A percentile compares a stretch with the other conserved stretches of the same genome.
These are phyloP conservation scores for Rhombomys opimus DNA, from an alignment of 2,113 vertebrate genomes.

Conservation along the genomic window DNA sequence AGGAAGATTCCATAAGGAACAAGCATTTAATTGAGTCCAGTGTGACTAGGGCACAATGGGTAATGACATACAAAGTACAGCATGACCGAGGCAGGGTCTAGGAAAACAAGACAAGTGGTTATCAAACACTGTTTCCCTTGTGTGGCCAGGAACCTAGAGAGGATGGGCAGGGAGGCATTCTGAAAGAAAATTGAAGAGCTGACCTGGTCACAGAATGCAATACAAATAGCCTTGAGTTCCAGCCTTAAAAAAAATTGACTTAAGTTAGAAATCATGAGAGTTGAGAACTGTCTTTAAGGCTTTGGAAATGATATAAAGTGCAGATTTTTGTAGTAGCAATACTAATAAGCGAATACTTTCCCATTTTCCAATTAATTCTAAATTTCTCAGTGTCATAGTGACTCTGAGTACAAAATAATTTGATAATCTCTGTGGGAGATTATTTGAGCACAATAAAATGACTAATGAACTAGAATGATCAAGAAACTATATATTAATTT, in stretches of 20 bases:
- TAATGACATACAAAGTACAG: not conserved
- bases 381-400: constrained; percentile 50
- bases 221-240: fast-evolving
- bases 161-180: not conserved
- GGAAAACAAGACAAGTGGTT: not conserved
- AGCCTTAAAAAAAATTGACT: not conserved
- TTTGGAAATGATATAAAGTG: constrained; percentile 22
- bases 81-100: not conserved
- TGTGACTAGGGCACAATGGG: not conserved
- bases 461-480: constrained; percentile 59
- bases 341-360: constrained; percentile 40
- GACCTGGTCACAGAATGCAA: not conserved
- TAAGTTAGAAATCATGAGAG: constrained; percentile 10
- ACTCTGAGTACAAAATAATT: constrained; percentile 36
- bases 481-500: constrained; percentile 67
- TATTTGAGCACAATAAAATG: constrained; percentile 75
- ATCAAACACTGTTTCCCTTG: not conserved
- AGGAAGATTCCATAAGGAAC: not conserved
- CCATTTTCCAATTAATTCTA: constrained; percentile 71
- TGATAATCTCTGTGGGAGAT: constrained; percentile 57
- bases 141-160: not conserved
- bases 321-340: not conserved
- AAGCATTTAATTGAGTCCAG: not conserved
- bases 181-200: not conserved
- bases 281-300: constrained; percentile 27